phyloP scores from a whole-genome alignment of 2,888 invertebrate genomes.

The Eupithecia abbreviata region DNA sequence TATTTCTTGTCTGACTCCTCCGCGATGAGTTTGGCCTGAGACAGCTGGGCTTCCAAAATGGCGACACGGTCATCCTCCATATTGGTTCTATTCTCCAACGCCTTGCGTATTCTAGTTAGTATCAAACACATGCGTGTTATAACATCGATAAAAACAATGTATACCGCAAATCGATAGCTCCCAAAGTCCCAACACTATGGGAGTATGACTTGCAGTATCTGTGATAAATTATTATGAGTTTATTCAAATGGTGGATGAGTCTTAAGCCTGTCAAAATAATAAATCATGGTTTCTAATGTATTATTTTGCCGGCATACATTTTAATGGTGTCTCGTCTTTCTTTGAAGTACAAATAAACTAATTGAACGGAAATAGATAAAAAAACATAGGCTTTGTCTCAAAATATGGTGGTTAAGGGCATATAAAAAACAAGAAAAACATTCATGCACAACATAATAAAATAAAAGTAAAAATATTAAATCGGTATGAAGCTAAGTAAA shows the following conservation, averaged over 20 bases:
- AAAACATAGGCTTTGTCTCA: constrained; percentile 32
- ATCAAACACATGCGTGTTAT: constrained; percentile 83
- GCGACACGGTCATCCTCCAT: constrained; percentile 99
- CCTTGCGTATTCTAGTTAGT: constrained; percentile 96
- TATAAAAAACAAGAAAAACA: constrained; percentile 62
- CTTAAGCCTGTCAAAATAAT: constrained; percentile 45
- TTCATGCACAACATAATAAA: constrained; percentile 63
- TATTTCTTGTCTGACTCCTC: constrained; percentile 99
- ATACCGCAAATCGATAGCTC: constrained; percentile 37
- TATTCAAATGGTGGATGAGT: constrained; percentile 40
- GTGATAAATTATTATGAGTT: constrained; percentile 44
- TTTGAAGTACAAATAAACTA: constrained; percentile 32
- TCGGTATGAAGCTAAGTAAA: constrained; percentile 40
- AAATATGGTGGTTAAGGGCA: constrained; percentile 75
- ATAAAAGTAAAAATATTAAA: constrained; percentile 37
- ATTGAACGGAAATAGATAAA: constrained; percentile 33
- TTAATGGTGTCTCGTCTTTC: constrained; percentile 28
- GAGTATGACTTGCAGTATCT: constrained; percentile 46
- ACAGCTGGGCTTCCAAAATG: constrained; percentile 97
- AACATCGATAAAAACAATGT: constrained; percentile 68
- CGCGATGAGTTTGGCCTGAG: constrained; percentile 99
- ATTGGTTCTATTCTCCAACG: constrained; percentile 98
- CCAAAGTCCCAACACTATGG: constrained; percentile 36
- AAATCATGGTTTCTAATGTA: constrained; percentile 35
- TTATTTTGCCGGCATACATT: constrained; percentile 33